These are phyloP conservation scores for Rhynchomys soricoides DNA, from an alignment of 2,113 vertebrate genomes.

Conservation along the genomic window DNA sequence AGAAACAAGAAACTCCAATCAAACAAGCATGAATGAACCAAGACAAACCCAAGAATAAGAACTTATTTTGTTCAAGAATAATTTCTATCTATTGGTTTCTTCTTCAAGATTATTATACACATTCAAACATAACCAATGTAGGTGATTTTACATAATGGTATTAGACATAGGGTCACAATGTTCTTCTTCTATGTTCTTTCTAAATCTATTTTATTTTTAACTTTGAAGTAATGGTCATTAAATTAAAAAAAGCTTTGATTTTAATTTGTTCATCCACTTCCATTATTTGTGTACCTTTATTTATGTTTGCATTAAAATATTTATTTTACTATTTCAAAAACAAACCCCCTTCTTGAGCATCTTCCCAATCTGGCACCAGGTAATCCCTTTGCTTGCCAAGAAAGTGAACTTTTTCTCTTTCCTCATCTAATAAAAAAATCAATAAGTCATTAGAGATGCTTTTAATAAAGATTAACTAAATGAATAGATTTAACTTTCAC, in stretches of 20 bases:
- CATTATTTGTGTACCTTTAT: slow-evolving; percentile 7
- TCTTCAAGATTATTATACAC: neutral
- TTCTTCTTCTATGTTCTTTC: neutral
- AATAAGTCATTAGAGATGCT: slow-evolving; percentile 67
- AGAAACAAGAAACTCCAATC: accelerated
- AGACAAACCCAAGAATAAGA: neutral
- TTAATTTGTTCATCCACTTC: slow-evolving; percentile 35
- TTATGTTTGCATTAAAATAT: slow-evolving; percentile 62
- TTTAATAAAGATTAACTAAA: slow-evolving; percentile 71
- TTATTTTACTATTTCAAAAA: slow-evolving; percentile 53
- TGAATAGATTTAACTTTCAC: slow-evolving; percentile 61
- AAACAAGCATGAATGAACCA: neutral
- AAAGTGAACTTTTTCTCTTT: neutral
- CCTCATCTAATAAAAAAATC: slow-evolving; percentile 62
- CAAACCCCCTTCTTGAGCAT: neutral
- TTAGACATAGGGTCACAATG: neutral
- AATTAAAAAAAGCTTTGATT: neutral
- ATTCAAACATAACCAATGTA: neutral
- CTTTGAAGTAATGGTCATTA: slow-evolving; percentile 34
- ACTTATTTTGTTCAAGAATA: neutral
- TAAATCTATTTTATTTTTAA: neutral
- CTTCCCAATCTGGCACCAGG: slow-evolving; percentile 29
- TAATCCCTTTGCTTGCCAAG: slow-evolving; percentile 54
- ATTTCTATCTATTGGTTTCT: neutral
- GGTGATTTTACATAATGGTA: neutral